Evolutionary conservation across 2,113 vertebrate genomes (phyloP).

Genomic region (Morphnarchus princeps): DNA sequence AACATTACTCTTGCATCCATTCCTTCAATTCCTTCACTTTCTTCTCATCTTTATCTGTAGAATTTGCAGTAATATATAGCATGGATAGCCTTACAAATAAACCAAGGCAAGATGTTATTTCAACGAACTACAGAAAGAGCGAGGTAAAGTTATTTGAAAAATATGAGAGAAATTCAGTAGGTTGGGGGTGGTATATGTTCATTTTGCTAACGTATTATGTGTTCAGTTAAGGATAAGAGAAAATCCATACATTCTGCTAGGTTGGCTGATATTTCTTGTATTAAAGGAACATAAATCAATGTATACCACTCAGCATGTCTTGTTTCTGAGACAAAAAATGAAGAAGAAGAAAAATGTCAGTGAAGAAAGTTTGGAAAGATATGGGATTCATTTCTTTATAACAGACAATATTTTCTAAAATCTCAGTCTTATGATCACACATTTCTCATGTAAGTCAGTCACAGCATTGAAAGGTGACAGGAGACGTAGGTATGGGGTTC

Average conservation of each 20-base stretch:
- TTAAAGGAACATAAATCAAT: conserved; percentile 8
- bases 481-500: neutral
- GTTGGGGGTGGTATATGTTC: neutral
- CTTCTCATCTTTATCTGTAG: neutral
- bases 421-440: neutral
- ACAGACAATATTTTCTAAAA: neutral
- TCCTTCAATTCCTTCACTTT: conserved; percentile 7
- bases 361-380: neutral
- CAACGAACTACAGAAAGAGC: neutral
- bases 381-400: neutral
- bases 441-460: neutral
- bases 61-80: neutral
- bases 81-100: neutral
- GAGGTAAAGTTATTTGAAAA: neutral
- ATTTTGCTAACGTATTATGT: conserved; percentile 20
- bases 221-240: conserved; percentile 38
- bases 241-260: conserved; percentile 30
- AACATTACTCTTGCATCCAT: neutral
- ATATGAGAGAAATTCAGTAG: neutral
- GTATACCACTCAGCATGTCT: neutral
- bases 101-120: neutral
- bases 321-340: neutral
- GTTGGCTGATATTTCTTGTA: neutral
- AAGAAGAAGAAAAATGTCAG: neutral
- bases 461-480: neutral